Evolutionary conservation across 2,113 vertebrate genomes (phyloP).

Genomic region (Nesogale talazaci): DNA sequence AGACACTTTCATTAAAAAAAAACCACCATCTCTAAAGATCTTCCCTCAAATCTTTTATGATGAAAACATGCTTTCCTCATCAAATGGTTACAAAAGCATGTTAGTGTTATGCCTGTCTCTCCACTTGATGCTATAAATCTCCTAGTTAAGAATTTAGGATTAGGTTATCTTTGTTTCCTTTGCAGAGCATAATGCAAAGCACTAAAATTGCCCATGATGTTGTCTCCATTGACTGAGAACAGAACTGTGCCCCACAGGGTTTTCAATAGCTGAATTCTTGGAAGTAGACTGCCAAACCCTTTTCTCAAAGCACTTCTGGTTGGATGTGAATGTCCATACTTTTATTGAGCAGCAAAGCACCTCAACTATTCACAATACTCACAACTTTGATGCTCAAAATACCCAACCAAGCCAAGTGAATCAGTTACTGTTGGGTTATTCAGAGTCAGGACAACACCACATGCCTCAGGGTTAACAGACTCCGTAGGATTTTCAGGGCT

Average conservation of each 20-base stretch:
- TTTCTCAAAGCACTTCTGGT: not conserved
- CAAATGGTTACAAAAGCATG: no score
- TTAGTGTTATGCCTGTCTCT: no score
- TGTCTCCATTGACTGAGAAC: not conserved
- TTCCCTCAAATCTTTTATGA: no score
- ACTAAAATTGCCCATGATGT: not conserved
- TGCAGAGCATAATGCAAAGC: not conserved
- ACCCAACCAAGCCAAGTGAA: not conserved
- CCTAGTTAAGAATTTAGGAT: no score
- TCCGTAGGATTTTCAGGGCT: not conserved
- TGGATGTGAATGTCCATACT: not conserved
- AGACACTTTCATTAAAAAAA: no score
- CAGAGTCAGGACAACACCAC: no score
- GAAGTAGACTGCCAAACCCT: not conserved
- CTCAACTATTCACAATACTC: not conserved
- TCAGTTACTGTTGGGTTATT: not conserved
- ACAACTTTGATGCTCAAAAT: not conserved
- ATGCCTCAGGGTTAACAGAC: not conserved
- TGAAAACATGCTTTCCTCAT: no score
- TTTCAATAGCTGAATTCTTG: not conserved
- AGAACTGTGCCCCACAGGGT: not conserved
- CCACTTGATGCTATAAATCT: no score
- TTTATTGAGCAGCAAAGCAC: not conserved
- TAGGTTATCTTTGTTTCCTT: not conserved
- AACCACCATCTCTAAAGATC: no score